Base-by-base conservation (phyloP, 1,140 invertebrate species). In the Aphis gossypii region DNA sequence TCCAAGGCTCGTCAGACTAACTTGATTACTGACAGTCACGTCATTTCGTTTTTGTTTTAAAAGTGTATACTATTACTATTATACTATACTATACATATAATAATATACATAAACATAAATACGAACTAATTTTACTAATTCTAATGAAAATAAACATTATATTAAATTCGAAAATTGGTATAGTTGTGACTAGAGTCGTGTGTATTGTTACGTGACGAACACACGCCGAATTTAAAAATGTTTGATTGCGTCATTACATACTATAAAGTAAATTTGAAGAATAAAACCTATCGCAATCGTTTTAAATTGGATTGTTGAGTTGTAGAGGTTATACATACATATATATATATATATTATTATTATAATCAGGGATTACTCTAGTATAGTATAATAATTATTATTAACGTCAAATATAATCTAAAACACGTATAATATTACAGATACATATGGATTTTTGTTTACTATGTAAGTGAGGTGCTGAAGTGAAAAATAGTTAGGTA, bases 111-210 rank as follows among this genome's bases (percentile, higher is more conserved):
- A 82, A n/a, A 38, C 5, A 38, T 68, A 68, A 68, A 68, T 68
- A n/a, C 30, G 21, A 84, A 84, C 38, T 84, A 20, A 44, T 84
- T 84, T 84, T 11, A 41, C 82, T 84, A 44, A 84, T 84, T 41
- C 82, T 41, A 84, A 84, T 84, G 82, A 84, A 84, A 82, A 82
- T 82, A 56, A 56, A 68, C 60, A 68, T 68, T 30, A 68, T 30
- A 11, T n/a, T 68, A 68, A 68, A 30, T 68, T n/a, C 25, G 60
- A 68, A 68, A 68, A 68, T 68, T 68, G 60, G 30, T 68, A 48
- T 48, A 68, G 60, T 14, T 30, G 60, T 68, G 25, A 68, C 60
- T 0, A 35, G 35, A 30, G 56, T 60, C 56, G 11, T 30, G 60
- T 30, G 30, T 60, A 54, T 60, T 11, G 56, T 68, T 68, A 68